Conservation (phyloP, 2,113 vertebrate genomes). For the Triplophysa tibetana region DNA sequence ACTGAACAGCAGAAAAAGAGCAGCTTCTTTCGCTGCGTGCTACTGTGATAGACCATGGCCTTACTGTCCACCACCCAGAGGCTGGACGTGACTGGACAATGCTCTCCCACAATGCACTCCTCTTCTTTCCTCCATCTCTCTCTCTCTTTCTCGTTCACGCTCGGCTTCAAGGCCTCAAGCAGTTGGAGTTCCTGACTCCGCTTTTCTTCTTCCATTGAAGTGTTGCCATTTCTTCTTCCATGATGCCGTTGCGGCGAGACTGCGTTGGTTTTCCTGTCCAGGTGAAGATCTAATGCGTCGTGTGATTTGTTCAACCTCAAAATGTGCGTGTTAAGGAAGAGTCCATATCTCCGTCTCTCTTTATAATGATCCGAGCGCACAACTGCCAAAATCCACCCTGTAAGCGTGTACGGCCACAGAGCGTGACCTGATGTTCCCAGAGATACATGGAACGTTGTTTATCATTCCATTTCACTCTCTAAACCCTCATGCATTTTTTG, state of each 20-base stretch:
- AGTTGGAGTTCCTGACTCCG: constrained; percentile 51
- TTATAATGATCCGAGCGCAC: constrained; percentile 5
- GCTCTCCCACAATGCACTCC: constrained; percentile 75
- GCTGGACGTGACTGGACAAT: constrained; percentile 80
- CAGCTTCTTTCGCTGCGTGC: constrained; percentile 93
- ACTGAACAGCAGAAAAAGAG: constrained; percentile 91
- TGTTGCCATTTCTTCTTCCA: constrained; percentile 53
- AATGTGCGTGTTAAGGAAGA: constrained; percentile 2
- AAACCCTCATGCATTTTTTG: constrained; percentile 25
- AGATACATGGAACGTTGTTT: constrained; percentile 1
- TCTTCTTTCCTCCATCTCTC: constrained; percentile 36
- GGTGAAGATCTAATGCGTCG: constrained; percentile 37
- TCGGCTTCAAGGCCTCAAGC: constrained; percentile 46
- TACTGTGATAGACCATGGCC: constrained; percentile 84
- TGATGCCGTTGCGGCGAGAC: not conserved
- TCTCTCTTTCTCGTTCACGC: constrained; percentile 39
- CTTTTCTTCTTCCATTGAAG: constrained; percentile 63
- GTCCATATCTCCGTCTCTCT: constrained; percentile 14
- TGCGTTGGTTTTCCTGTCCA: not conserved
- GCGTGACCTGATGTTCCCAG: not conserved
- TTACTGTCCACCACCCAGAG: constrained; percentile 65
- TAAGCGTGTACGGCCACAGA: not conserved
- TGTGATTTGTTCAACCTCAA: not conserved
- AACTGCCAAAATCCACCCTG: constrained; percentile 30
- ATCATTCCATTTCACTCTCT: constrained; percentile 36